Conservation (phyloP, 2,797 vertebrate genomes). For the Lycodopsis pacificus region DNA sequence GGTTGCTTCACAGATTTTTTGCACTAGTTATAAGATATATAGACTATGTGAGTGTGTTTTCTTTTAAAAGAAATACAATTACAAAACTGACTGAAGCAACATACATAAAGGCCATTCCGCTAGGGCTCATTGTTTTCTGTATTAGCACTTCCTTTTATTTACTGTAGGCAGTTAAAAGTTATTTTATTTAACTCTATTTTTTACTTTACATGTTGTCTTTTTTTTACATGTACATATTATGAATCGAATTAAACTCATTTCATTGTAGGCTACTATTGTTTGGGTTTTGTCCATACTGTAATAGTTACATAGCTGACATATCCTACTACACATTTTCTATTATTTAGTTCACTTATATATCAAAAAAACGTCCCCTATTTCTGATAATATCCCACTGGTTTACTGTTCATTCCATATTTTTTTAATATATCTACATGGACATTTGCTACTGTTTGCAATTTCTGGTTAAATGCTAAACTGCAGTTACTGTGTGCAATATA, state of each 20-base stretch:
- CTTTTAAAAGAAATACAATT: conserved; percentile 6
- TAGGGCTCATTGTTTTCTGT: not conserved
- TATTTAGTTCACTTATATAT: not conserved
- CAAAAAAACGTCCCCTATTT: not conserved
- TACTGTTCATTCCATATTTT: not conserved
- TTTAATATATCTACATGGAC: not conserved
- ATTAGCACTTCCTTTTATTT: conserved; percentile 1
- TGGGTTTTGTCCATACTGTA: not conserved
- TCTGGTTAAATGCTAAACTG: not conserved
- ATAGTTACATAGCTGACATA: not conserved
- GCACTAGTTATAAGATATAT: conserved; percentile 3
- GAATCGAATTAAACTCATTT: not conserved
- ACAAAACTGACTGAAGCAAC: not conserved
- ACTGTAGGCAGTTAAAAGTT: not conserved
- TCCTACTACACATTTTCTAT: not conserved
- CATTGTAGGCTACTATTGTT: not conserved
- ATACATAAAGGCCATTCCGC: not conserved
- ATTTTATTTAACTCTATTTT: not conserved
- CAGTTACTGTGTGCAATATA: not conserved
- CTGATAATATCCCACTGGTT: not conserved
- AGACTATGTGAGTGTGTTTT: not conserved
- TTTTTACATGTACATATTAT: conserved; percentile 1
- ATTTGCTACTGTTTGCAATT: not conserved
- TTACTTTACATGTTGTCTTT: conserved; percentile 3
- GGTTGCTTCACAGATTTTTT: conserved; percentile 16